phyloP scores from a whole-genome alignment of 2,113 vertebrate genomes.

The Aptenodytes patagonicus region DNA sequence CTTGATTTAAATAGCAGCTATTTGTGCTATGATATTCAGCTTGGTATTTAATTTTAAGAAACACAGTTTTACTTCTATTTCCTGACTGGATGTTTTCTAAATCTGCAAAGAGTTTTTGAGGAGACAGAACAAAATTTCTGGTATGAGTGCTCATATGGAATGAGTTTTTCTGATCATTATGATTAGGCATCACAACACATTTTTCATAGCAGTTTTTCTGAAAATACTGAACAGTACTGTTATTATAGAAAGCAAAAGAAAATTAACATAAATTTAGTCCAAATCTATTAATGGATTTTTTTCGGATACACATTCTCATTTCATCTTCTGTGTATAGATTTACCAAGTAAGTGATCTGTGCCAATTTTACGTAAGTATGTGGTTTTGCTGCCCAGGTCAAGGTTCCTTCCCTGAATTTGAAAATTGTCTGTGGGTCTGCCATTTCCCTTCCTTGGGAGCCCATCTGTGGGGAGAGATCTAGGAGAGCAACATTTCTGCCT shows the following conservation, averaged over 20 bases:
- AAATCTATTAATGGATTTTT: not conserved
- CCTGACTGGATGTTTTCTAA: not conserved
- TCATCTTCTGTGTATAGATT: not conserved
- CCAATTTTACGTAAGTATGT: not conserved
- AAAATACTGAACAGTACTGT: not conserved
- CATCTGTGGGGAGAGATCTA: not conserved
- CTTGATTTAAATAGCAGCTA: not conserved
- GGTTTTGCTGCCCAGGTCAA: not conserved
- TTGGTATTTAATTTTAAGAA: not conserved
- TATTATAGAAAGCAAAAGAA: not conserved
- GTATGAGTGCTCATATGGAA: not conserved
- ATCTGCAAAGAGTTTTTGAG: not conserved
- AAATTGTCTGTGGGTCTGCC: not conserved
- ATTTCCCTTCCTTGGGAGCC: not conserved
- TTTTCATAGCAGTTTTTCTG: not conserved
- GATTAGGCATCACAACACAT: not conserved
- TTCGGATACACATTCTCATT: not conserved
- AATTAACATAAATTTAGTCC: not conserved
- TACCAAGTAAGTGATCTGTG: not conserved
- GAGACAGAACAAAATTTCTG: not conserved
- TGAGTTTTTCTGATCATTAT: not conserved
- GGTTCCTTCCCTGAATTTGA: not conserved
- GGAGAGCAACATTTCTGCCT: not conserved
- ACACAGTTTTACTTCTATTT: not conserved
- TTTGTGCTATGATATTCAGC: not conserved